These are phyloP conservation scores for Carposina sasakii DNA, from an alignment of 1,140 invertebrate species.

Conservation along the genomic window DNA sequence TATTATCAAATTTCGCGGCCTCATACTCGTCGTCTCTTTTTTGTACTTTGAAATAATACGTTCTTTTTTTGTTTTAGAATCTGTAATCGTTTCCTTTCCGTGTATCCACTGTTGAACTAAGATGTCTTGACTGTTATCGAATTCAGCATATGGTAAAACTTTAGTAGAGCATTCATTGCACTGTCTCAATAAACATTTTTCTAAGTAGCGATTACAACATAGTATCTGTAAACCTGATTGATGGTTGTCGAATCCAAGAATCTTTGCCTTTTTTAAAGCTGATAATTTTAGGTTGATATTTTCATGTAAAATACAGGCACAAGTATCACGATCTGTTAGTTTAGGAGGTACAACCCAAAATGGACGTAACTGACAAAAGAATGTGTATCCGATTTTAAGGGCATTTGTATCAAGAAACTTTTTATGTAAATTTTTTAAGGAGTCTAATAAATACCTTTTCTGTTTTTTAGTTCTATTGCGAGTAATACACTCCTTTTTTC, in stretches of 20 bases:
- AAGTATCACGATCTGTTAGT: neutral
- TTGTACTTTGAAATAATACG: no score
- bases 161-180: neutral
- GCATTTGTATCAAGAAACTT: neutral
- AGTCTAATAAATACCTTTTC: neutral
- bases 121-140: no score
- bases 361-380: neutral
- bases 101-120: no score
- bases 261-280: neutral
- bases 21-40: no score
- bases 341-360: neutral
- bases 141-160: neutral
- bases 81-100: no score
- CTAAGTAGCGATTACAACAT: neutral
- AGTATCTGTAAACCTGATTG: neutral
- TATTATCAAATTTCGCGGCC: no score
- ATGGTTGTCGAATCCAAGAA: neutral
- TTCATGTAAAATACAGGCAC: neutral
- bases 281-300: neutral
- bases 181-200: neutral
- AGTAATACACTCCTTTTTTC: slow-evolving; percentile 6
- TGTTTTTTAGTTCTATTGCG: neutral
- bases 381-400: neutral
- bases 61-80: no score
- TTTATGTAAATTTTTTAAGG: neutral